Evolutionary conservation across 2,113 vertebrate species (phyloP).

Genomic region (Sturnira hondurensis): DNA sequence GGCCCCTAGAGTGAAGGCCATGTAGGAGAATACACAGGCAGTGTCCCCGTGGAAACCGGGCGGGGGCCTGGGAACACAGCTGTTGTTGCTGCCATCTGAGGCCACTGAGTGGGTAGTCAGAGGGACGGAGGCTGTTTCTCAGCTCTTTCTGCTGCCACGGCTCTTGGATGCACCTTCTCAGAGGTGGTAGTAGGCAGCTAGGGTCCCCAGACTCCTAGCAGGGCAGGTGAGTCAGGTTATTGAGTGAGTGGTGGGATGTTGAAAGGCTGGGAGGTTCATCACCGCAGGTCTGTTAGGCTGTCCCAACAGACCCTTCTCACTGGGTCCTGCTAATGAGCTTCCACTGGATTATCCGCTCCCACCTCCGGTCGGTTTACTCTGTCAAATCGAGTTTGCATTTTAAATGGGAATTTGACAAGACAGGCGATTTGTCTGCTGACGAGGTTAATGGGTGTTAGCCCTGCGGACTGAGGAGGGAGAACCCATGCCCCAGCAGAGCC

Average conservation of each 20-base stretch:
- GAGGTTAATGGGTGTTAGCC: conserved; percentile 76
- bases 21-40: background rate
- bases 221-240: background rate
- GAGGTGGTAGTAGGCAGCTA: background rate
- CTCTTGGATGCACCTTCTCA: background rate
- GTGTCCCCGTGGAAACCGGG: background rate
- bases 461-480: conserved; percentile 30
- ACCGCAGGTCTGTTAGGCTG: conserved; percentile 28
- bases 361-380: conserved; percentile 84
- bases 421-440: conserved; percentile 84
- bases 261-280: conserved; percentile 52
- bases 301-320: conserved; percentile 73
- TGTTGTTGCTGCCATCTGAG: background rate
- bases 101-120: background rate
- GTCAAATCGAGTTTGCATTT: conserved; percentile 89
- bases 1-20: background rate
- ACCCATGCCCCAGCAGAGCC: background rate
- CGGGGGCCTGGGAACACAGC: no score
- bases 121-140: background rate
- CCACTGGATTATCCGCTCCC: conserved; percentile 87
- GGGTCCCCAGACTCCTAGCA: background rate
- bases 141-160: background rate
- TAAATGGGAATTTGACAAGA: conserved; percentile 88
- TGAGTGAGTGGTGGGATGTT: background rate
- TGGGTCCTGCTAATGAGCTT: conserved; percentile 86